Evolutionary conservation across 2,113 vertebrate genomes (phyloP), one percentile per base, ranked within the genome.

Genomic region (Solenodon paradoxus): DNA sequence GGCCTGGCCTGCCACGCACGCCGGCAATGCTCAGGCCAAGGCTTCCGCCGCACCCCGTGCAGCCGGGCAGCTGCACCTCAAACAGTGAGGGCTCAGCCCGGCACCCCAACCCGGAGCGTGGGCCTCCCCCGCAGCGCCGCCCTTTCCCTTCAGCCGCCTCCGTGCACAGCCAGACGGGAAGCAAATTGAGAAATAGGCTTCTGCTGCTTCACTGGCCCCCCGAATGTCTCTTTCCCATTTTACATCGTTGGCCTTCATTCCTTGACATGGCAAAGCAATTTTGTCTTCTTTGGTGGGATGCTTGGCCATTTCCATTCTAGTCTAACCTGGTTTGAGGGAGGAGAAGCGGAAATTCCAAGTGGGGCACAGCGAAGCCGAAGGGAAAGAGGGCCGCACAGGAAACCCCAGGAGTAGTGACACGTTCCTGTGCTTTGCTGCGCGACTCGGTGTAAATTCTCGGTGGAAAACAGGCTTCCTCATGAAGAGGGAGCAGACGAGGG

Each of bases 21-120:
- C 28, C 0, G 30, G 78, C 63, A 74, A 55, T 32, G 1, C 26
- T 63, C 30, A 59, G 92, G 77, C 42, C 8, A 82, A 72, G 87
- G 96, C 94, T 91, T 26, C 35, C 79, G 74, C 96, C 84, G 71
- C 88, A 49, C 90, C 94, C 96, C 86, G 69, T 85, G 42, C 68
- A 96, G 96, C 97, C 80, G 97, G 95, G 61, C 96, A 91, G 47
- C 94, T 94, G 92, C 92, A 71, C 96, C 86, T 96, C 87, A 80
- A 9, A 63, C 96, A 2, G 4, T 80, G 90, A 87, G 95, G 85
- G 10, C 82, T 94, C 92, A n/a, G n/a, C 97, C 89, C 49, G 87
- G 16, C n/a, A 59, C 68, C 79, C 83, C 32, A 26, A 32, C 88
- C 63, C 30, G 74, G 57, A 77, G 57, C 35, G 51, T 45, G 80